Evolutionary conservation across 2,888 invertebrate genomes (phyloP), one percentile per base, ranked within the genome.

Genomic region (Epicampocera succincta): DNA sequence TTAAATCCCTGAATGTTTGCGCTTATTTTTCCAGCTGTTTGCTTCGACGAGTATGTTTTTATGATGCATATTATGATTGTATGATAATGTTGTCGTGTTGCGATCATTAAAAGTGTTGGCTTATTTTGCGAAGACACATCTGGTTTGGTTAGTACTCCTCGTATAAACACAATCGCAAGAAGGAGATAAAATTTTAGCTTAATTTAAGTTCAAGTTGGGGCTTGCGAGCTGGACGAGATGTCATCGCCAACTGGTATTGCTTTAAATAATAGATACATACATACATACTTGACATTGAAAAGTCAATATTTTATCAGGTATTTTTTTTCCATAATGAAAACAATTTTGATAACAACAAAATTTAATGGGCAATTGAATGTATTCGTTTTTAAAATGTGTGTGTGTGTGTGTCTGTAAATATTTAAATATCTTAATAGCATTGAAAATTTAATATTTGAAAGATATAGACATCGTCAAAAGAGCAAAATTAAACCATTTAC

Each of bases 71-170:
- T 82, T 82, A 74, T 78, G 81, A 82, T 82, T 78, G 81, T 82
- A 82, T 82, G 81, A 82, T 82, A 82, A 82, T 82, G 74, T 71
- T 78, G 81, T 82, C 81, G 81, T 82, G 81, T 82, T 78, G 58
- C n/a, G 74, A 58, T 78, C 46, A 74, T 82, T 82, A 82, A 82
- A 82, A 73, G 74, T 82, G 73, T 76, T 69, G 15, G 58, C 44
- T 73, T 81, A 50, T 50, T 54, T 61, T 17, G 33, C 21, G 52
- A 69, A 82, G 69, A 82, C 81, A 82, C 81, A 82, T 82, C 81
- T 82, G 81, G 69, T 58, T 25, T 58, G 48, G 17, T 54, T 40
- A 13, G 17, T 12, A 44, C 29, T 13, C 54, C 29, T n/a, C n/a
- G n/a, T n/a, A n/a, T n/a, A n/a, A n/a, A 15, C 13, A 44, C 33